phyloP scores from a whole-genome alignment of 2,888 invertebrate genomes.

The Lycia hirtaria region DNA sequence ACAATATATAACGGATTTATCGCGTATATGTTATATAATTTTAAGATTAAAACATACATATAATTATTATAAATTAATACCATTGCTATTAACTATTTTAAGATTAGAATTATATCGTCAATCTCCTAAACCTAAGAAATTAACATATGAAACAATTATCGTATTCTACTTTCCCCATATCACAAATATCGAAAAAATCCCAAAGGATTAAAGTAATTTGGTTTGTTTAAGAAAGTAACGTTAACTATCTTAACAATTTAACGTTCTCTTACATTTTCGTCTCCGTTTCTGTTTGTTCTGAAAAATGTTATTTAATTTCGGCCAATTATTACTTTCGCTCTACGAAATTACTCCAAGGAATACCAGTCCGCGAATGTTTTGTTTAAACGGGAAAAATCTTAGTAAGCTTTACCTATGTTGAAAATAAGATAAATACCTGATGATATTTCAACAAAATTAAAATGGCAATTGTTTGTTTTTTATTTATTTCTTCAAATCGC shows the following conservation, averaged over 20 bases:
- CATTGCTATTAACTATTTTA: no score
- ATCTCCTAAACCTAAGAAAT: no score
- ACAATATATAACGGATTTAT: no score
- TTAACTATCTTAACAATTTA: conserved; percentile 67
- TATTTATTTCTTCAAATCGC: no score
- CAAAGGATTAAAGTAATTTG: neutral
- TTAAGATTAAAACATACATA: no score
- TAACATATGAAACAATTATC: no score
- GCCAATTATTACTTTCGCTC: conserved; percentile 83
- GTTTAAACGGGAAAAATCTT: conserved; percentile 67
- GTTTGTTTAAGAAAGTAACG: conserved; percentile 60
- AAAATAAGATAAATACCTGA: conserved; percentile 74
- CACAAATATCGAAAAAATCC: neutral
- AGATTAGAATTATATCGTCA: no score
- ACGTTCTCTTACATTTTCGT: conserved; percentile 69
- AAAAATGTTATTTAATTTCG: conserved; percentile 83
- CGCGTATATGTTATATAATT: no score
- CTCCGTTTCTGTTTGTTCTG: conserved; percentile 79
- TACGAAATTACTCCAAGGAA: conserved; percentile 83
- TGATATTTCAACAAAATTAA: conserved; percentile 64
- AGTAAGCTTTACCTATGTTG: conserved; percentile 72
- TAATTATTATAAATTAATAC: no score
- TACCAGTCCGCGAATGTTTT: conserved; percentile 71
- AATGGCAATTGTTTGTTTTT: conserved; percentile 43
- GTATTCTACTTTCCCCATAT: neutral